Evolutionary conservation across 2,797 vertebrate species (phyloP).

Genomic region (Spheniscus humboldti): DNA sequence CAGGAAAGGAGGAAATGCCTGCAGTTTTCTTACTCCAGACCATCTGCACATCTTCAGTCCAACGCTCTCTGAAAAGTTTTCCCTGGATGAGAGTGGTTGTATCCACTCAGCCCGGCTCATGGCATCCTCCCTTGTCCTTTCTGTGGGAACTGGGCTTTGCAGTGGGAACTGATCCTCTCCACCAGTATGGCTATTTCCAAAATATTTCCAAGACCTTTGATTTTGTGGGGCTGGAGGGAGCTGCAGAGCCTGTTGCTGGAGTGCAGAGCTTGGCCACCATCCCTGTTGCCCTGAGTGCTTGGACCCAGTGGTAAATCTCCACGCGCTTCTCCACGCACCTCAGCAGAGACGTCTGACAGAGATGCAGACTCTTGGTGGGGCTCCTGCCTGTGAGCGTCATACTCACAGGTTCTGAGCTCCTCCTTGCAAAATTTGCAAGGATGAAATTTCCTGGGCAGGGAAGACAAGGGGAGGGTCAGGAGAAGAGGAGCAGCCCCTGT

Average conservation of each 20-base stretch:
- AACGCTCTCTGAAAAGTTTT: background rate
- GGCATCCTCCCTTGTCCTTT: background rate
- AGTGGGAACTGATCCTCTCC: background rate
- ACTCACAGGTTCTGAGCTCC: background rate
- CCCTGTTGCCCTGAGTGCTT: background rate
- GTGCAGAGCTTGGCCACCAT: background rate
- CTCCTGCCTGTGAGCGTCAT: background rate
- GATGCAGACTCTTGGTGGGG: background rate
- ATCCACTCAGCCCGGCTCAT: rapidly evolving
- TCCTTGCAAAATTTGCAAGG: background rate
- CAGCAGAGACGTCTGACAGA: background rate
- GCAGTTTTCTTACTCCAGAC: background rate
- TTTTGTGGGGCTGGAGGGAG: background rate
- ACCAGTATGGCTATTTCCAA: background rate
- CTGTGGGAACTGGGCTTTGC: background rate
- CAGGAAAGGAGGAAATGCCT: constrained; percentile 26
- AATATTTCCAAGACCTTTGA: background rate
- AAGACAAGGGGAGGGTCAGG: background rate
- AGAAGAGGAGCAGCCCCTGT: background rate
- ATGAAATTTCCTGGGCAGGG: background rate
- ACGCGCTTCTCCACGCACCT: background rate
- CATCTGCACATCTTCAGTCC: background rate
- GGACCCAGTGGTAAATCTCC: background rate
- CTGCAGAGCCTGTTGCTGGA: background rate
- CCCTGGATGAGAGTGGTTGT: background rate